Base-by-base conservation (phyloP, 92 coral and sea anemone genomes). In the Epizoanthus scotinus region DNA sequence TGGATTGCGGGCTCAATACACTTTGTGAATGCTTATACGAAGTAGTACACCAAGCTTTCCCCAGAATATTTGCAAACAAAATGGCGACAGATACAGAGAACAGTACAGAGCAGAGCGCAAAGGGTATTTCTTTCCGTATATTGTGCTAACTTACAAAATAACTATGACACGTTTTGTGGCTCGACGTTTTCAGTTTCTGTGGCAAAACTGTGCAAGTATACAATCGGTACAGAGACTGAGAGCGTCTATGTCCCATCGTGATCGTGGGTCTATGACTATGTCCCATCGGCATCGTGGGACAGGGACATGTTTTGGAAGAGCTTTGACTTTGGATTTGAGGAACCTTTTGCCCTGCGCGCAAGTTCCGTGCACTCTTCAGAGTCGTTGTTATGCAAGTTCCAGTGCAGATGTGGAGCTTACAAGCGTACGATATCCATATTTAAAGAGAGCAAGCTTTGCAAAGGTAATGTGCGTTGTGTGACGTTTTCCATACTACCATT, bases 361-460 rank as follows among this genome's bases (percentile, higher is more conserved):
- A 19, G n/a, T 20, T 29, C 15, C 50, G 27, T 73, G 52, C 65
- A 22, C 27, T 1, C 12, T 14, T 22, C 67, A 20, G 17, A 34
- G 21, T 21, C 69, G 54, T n/a, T 60, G 72, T 17, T 77, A 15
- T 50, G 52, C 71, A 59, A 82, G 86, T 25, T 66, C 89, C 19
- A 47, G 73, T 7, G 28, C 77, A 55, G 42, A 78, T 12, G 89
- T 91, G 5, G 89, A 91, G 74, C 80, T 90, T 34, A 94, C 98
- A 18, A 92, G 94, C 44, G 90, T 79, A 6, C 86, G 92, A 10
- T 94, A 94, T 58, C 98, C 98, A 5, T 25, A 85, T 13, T 85
- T 92, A 1, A 82, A 84, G 71, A 85, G 98, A 78, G 98, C 97
- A 54, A 47, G 78, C 5, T 94, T 65, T 71, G 87, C 93, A 12